Percentiles rank a stretch among this genome's conserved stretches.
Conservation (phyloP, 1,140 invertebrate species). For the Bathynomus jamesi region DNA sequence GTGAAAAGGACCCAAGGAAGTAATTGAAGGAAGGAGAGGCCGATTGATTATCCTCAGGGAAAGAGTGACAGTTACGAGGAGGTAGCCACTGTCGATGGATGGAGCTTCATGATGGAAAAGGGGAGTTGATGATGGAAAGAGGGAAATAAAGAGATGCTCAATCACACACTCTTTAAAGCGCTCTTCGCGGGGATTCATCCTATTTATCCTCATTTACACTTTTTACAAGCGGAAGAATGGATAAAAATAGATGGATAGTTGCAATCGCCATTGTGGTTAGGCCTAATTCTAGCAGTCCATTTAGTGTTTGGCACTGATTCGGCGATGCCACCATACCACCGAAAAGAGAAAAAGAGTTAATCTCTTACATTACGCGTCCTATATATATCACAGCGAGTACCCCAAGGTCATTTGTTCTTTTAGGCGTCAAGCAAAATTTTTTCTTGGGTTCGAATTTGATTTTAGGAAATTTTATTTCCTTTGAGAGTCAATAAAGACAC, state of each 20-base stretch:
- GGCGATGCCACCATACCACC: too few relatives aligned
- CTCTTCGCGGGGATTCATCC: neutral
- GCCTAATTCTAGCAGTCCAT: too few relatives aligned
- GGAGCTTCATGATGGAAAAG: neutral
- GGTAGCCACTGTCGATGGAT: neutral
- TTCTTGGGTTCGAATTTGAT: too few relatives aligned
- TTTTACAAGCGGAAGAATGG: neutral
- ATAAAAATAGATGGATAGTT: neutral
- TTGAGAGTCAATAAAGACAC: too few relatives aligned
- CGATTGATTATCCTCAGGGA: neutral
- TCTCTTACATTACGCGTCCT: too few relatives aligned
- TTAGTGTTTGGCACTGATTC: too few relatives aligned
- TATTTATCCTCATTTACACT: neutral
- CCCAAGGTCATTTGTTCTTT: too few relatives aligned
- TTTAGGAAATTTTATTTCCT: too few relatives aligned
- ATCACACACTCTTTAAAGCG: neutral
- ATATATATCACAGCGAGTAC: too few relatives aligned
- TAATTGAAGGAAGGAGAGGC: neutral
- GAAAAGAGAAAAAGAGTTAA: too few relatives aligned
- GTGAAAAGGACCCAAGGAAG: neutral
- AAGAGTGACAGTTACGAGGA: neutral
- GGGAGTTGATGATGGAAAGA: neutral
- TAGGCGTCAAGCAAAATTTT: too few relatives aligned
- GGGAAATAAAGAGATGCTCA: neutral
- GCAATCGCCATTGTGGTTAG: neutral